These are phyloP conservation scores for Coregonus ussuriensis DNA, from an alignment of 2,797 vertebrate genomes.

Conservation along the genomic window DNA sequence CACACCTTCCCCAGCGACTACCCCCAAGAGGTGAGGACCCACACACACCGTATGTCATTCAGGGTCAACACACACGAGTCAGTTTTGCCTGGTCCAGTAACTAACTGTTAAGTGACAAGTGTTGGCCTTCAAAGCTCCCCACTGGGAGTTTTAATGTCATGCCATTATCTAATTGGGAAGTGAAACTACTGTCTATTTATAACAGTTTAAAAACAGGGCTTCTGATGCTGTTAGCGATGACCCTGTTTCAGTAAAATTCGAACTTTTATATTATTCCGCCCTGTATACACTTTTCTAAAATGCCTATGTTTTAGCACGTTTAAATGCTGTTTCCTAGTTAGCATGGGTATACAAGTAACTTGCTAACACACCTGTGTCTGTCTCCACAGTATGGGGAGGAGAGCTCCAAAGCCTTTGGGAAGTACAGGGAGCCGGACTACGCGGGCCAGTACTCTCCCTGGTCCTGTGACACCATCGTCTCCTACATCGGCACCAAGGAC, in stretches of 20 bases:
- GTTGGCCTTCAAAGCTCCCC: not conserved
- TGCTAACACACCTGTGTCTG: slow-evolving; percentile 10
- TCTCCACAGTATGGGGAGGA: slow-evolving; percentile 88
- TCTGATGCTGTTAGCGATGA: not conserved
- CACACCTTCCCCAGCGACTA: slow-evolving; percentile 90
- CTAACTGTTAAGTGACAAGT: not conserved
- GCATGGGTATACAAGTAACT: not conserved
- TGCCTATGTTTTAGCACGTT: not conserved
- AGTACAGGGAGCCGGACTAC: slow-evolving; percentile 90
- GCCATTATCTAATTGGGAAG: not conserved
- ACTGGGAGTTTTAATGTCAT: not conserved
- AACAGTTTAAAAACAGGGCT: not conserved
- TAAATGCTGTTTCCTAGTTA: not conserved
- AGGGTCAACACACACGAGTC: not conserved
- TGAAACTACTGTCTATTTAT: not conserved
- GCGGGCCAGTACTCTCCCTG: slow-evolving; percentile 96
- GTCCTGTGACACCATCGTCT: slow-evolving; percentile 98
- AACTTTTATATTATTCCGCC: not conserved
- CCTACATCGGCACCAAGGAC: slow-evolving; percentile 98
- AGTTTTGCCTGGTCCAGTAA: not conserved
- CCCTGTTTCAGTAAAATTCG: not conserved
- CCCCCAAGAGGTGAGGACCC: slow-evolving; percentile 82
- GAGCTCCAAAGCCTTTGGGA: slow-evolving; percentile 85
- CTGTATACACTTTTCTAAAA: not conserved
- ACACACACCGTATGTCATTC: not conserved